Conservation (phyloP, 2,888 invertebrate species). For the Lasioglossum marginatum region DNA sequence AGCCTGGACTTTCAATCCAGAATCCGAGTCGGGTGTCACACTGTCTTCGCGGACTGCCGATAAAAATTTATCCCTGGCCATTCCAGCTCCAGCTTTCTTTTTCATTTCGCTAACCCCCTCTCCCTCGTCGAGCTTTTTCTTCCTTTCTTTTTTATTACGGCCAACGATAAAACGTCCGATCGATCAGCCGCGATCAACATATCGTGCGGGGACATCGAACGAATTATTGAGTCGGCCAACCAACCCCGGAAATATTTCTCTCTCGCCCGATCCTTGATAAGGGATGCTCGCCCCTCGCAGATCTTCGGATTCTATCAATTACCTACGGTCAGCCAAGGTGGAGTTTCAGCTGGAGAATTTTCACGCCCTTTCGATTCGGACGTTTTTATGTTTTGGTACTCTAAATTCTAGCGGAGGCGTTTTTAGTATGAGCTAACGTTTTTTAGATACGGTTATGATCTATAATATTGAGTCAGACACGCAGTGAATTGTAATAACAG, state of each 20-base stretch:
- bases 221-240: constrained; percentile 33
- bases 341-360: background rate
- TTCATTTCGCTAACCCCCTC: constrained; percentile 29
- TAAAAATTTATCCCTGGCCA: constrained; percentile 57
- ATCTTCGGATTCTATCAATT: background rate
- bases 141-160: constrained; percentile 35
- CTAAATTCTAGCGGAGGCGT: too few relatives aligned
- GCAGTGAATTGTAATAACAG: too few relatives aligned
- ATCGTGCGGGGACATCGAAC: constrained; percentile 45
- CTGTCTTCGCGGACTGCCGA: constrained; percentile 34
- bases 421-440: too few relatives aligned
- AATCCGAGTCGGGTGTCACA: constrained; percentile 7
- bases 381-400: background rate
- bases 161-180: constrained; percentile 43
- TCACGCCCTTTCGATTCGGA: background rate
- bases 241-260: constrained; percentile 1
- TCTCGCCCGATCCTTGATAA: background rate
- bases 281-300: background rate
- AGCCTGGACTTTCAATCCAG: constrained; percentile 37
- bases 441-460: too few relatives aligned
- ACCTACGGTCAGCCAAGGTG: background rate
- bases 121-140: background rate
- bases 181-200: constrained; percentile 55
- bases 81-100: constrained; percentile 38
- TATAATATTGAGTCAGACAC: too few relatives aligned